phyloP scores from a whole-genome alignment of 2,113 vertebrate genomes.

The Amia ocellicauda region DNA sequence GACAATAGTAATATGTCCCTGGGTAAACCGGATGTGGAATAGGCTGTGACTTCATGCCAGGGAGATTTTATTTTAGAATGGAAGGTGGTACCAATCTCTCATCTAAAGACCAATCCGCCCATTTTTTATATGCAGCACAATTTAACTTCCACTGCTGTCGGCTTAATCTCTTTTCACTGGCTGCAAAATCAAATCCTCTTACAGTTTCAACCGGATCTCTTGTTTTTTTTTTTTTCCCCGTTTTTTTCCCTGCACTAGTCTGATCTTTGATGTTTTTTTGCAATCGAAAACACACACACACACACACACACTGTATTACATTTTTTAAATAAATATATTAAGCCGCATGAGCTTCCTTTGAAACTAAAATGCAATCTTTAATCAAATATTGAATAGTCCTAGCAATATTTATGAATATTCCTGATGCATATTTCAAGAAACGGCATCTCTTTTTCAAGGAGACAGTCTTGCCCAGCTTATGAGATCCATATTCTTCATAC shows the following conservation, averaged over 20 bases:
- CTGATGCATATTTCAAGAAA: constrained; percentile 17
- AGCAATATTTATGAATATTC: constrained; percentile 43
- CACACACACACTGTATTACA: constrained; percentile 22
- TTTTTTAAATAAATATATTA: constrained; percentile 32
- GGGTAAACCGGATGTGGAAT: constrained; percentile 83
- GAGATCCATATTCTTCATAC: constrained; percentile 39
- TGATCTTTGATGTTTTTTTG: constrained; percentile 49
- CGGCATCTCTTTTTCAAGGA: constrained; percentile 12
- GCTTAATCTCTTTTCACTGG: constrained; percentile 77
- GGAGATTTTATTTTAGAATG: constrained; percentile 85
- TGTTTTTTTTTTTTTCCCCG: constrained; percentile 29
- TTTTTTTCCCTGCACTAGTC: constrained; percentile 22
- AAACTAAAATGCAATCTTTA: constrained; percentile 31
- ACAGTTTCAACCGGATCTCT: constrained; percentile 66
- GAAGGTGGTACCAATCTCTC: constrained; percentile 82
- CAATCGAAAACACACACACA: constrained; percentile 33
- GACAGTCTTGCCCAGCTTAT: constrained; percentile 3
- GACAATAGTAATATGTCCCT: constrained; percentile 77
- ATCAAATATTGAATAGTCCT: constrained; percentile 33
- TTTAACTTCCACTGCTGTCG: constrained; percentile 86
- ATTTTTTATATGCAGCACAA: constrained; percentile 89
- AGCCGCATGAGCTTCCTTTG: constrained; percentile 17
- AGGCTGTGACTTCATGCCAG: constrained; percentile 83
- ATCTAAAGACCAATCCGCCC: constrained; percentile 84
- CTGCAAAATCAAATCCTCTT: constrained; percentile 78